These are phyloP conservation scores for Poecilobothrus nobilitatus DNA, from an alignment of 2,888 invertebrate genomes.

Conservation along the genomic window DNA sequence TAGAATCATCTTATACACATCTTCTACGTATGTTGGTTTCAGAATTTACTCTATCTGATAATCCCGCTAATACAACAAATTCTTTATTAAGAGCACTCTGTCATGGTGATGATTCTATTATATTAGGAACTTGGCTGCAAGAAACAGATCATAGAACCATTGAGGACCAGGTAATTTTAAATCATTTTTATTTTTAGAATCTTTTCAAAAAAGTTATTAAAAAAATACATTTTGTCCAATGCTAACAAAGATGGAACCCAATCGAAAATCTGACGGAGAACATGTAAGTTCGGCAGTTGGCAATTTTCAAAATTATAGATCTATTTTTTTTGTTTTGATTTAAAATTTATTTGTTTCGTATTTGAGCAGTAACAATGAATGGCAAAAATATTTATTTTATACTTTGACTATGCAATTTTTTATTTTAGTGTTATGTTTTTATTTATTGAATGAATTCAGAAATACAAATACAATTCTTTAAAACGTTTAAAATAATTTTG, in stretches of 20 bases:
- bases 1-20: conserved; percentile 80
- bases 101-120: conserved; percentile 81
- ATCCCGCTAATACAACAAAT: conserved; percentile 83
- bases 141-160: conserved; percentile 94
- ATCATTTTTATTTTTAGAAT: neutral
- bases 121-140: conserved; percentile 89
- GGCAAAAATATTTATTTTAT: too few species aligned
- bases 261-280: conserved; percentile 70
- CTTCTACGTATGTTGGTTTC: conserved; percentile 84
- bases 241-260: conserved; percentile 68
- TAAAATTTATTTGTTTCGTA: neutral
- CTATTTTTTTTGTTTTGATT: neutral
- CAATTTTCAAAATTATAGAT: neutral
- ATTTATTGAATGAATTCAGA: too few species aligned
- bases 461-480: too few species aligned
- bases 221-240: neutral
- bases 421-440: too few species aligned
- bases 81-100: conserved; percentile 75
- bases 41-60: conserved; percentile 90
- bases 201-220: neutral
- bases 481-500: too few species aligned
- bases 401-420: too few species aligned
- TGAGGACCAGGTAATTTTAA: conserved; percentile 82
- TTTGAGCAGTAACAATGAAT: too few species aligned
- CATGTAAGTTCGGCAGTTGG: conserved; percentile 56